Percentiles rank a stretch among this genome's conserved stretches.
Evolutionary conservation across 2,888 invertebrate species (phyloP).

Genomic region (Diarsia mendica): DNA sequence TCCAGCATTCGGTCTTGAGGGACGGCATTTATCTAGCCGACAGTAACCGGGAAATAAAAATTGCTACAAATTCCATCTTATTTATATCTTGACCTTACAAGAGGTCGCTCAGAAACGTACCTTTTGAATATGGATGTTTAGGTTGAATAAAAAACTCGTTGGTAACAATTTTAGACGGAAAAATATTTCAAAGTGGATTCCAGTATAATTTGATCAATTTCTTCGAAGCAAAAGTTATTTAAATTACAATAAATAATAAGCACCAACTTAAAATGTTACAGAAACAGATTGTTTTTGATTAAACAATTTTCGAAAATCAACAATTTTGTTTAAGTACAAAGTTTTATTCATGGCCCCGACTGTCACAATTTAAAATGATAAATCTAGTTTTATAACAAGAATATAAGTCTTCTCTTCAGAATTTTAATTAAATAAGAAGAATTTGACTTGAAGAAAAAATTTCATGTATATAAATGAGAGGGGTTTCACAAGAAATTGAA

Average conservation of each 20-base stretch:
- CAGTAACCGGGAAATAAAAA: constrained; percentile 49
- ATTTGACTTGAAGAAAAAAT: constrained; percentile 58
- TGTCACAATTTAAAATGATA: constrained; percentile 52
- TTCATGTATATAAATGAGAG: constrained; percentile 67
- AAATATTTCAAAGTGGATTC: constrained; percentile 5
- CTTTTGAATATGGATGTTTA: not conserved
- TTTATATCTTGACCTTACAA: constrained; percentile 41
- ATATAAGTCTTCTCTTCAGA: constrained; percentile 47
- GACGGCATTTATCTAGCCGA: constrained; percentile 52
- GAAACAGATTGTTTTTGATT: constrained; percentile 42
- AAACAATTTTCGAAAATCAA: constrained; percentile 41
- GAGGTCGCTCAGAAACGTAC: not conserved
- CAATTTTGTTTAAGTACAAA: constrained; percentile 26
- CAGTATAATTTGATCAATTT: constrained; percentile 29
- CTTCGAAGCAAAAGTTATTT: constrained; percentile 8
- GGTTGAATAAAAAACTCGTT: constrained; percentile 1
- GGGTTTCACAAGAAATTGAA: constrained; percentile 66
- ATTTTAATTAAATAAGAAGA: constrained; percentile 64
- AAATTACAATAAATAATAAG: constrained; percentile 22
- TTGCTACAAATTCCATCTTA: constrained; percentile 47
- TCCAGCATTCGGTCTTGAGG: constrained; percentile 42
- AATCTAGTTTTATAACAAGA: constrained; percentile 53
- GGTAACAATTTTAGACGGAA: constrained; percentile 1
- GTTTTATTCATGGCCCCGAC: constrained; percentile 36
- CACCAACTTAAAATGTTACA: constrained; percentile 12